A percentile compares a stretch with the other conserved stretches of the same genome.
These are phyloP conservation scores for Tragelaphus strepsiceros DNA, from an alignment of 2,113 vertebrate genomes.

Conservation along the genomic window DNA sequence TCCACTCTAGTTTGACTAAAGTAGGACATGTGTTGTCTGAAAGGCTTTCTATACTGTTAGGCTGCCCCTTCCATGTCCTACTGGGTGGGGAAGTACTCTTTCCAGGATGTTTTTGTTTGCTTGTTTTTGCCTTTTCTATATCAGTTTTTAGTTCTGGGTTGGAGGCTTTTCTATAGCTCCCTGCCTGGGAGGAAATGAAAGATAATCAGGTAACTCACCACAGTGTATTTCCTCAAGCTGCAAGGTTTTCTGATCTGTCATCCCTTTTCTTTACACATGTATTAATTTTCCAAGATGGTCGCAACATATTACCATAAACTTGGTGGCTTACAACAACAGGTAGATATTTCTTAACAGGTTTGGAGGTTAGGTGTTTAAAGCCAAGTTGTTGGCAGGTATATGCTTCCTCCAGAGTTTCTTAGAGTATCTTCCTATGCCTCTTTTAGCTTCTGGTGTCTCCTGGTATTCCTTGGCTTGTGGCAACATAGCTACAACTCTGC, in stretches of 20 bases:
- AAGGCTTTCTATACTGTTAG: not conserved
- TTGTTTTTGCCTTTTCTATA: not conserved
- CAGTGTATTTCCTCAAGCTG: not conserved
- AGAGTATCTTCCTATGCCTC: not conserved
- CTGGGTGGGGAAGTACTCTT: not conserved
- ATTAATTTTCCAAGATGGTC: not conserved
- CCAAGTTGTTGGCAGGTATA: not conserved
- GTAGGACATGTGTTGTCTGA: accelerated
- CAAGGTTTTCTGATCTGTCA: not conserved
- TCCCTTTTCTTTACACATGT: not conserved
- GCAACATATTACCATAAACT: not conserved
- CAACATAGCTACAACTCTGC: not conserved
- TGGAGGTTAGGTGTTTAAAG: not conserved
- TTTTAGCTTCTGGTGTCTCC: not conserved
- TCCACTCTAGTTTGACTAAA: not conserved
- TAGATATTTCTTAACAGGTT: not conserved
- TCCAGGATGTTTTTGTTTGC: not conserved
- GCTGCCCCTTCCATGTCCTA: not conserved
- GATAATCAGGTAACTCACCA: not conserved
- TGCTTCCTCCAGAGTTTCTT: not conserved
- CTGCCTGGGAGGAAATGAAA: not conserved
- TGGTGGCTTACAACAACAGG: not conserved
- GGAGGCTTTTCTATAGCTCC: not conserved
- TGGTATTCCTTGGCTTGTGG: not conserved
- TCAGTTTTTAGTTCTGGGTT: not conserved